These are phyloP conservation scores for Chondrilla cf. caribensis DNA, from an alignment of 37 sponge, comb jelly and placozoan species.

Conservation along the genomic window DNA sequence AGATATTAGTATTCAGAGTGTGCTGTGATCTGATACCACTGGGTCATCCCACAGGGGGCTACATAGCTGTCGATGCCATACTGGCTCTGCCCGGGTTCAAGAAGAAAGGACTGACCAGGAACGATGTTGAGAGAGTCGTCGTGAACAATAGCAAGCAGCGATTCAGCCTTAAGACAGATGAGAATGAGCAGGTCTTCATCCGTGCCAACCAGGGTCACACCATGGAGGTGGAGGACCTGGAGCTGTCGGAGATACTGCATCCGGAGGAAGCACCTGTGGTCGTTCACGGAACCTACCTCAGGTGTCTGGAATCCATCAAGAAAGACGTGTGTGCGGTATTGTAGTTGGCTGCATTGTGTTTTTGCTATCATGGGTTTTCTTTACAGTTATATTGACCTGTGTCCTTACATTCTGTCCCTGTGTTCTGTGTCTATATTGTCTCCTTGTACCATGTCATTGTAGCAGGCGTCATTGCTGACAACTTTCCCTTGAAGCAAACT, in stretches of 20 bases:
- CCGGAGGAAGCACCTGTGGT: conserved; percentile 69
- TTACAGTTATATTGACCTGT: too few relatives aligned
- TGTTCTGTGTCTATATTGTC: not conserved
- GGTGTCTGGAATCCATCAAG: conserved; percentile 69
- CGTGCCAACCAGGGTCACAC: conserved; percentile 96
- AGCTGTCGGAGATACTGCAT: conserved; percentile 47
- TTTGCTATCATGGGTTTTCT: too few relatives aligned
- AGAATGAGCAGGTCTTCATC: conserved; percentile 32
- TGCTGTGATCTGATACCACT: too few relatives aligned
- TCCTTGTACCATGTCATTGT: not conserved
- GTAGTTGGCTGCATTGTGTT: too few relatives aligned
- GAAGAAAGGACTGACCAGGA: conserved; percentile 15
- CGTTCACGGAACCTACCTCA: conserved; percentile 86
- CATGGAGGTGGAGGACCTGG: conserved; percentile 70
- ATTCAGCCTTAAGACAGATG: conserved; percentile 48
- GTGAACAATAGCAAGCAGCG: conserved; percentile 78
- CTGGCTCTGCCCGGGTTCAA: conserved; percentile 43
- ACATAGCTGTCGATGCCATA: conserved; percentile 66
- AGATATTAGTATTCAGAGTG: too few relatives aligned
- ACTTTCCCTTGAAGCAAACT: not conserved
- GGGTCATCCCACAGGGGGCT: conserved; percentile 78
- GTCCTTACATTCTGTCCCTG: too few relatives aligned
- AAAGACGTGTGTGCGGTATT: conserved; percentile 40
- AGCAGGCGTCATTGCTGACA: too few relatives aligned
- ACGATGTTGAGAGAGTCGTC: conserved; percentile 77